A percentile compares a stretch with the other conserved stretches of the same genome.
Conservation (phyloP, 1,140 invertebrate genomes). For the Aphidius gifuensis region DNA sequence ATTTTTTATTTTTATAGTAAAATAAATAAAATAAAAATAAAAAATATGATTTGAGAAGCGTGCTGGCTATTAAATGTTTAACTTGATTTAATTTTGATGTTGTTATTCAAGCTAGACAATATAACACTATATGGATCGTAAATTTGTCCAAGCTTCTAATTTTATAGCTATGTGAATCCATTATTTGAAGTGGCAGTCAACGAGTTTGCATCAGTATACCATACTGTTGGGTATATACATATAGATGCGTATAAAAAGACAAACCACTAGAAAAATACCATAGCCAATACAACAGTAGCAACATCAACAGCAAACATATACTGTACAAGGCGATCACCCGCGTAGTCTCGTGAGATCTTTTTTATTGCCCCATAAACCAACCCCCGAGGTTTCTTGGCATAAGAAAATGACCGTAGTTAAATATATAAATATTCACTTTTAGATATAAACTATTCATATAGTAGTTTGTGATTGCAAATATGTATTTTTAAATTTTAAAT, state of each 20-base stretch:
- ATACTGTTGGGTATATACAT: no score
- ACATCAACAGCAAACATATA: constrained; percentile 10
- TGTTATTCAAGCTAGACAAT: constrained; percentile 11
- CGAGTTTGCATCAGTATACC: constrained; percentile 35
- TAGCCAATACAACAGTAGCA: no score
- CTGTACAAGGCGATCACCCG: constrained; percentile 32
- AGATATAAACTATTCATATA: no score
- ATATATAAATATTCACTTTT: constrained; percentile 2
- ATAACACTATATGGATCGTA: constrained; percentile 33
- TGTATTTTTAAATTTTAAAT: no score
- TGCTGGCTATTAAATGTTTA: constrained; percentile 19
- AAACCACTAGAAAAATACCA: no score
- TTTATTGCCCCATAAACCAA: constrained; percentile 54
- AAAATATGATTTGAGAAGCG: constrained; percentile 12
- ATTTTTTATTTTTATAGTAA: no score
- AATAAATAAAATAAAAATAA: no score
- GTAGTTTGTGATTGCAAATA: no score
- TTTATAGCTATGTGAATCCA: constrained; percentile 51
- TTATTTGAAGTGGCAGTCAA: constrained; percentile 49
- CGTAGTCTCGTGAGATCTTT: constrained; percentile 47
- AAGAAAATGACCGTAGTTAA: constrained; percentile 44
- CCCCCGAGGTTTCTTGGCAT: constrained; percentile 36
- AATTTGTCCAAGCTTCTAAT: constrained; percentile 54
- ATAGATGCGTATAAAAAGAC: no score
- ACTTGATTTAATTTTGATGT: constrained; percentile 14